Evolutionary conservation across 2,113 vertebrate genomes (phyloP), one percentile per base, ranked within the genome.

Genomic region (Illadopsis cleaveri): DNA sequence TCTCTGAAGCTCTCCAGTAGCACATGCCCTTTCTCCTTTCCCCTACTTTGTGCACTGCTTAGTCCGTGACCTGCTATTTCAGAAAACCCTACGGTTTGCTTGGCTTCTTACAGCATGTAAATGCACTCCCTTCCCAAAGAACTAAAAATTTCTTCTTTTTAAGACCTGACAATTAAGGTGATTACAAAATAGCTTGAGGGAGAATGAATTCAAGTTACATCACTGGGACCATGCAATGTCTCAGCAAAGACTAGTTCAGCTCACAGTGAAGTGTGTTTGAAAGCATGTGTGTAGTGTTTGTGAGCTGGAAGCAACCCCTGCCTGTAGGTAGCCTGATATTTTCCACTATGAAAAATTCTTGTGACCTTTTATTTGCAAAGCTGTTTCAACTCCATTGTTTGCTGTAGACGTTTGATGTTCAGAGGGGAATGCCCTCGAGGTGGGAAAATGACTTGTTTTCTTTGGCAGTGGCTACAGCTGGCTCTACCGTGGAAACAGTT

Each of bases 361-460:
- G 69, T 95, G 93, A 95, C 82, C 86, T 96, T 95, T 82, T 96
- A 72, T 96, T 94, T 97, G 80, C 90, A 92, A 92, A 96, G 72
- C 86, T 93, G 60, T 95, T 95, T 88, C 85, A 93, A 86, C 70
- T 94, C 93, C 58, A 95, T 95, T 96, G 93, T 96, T 97, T 97
- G 93, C 94, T 83, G 9, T 78, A 84, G 88, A 94, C 82, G 57
- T 95, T 90, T 96, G 90, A 93, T 97, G 90, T 97, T 96, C 86
- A 78, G 94, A 94, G 96, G 90, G 94, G 93, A 97, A 97, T 97
- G 92, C 92, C 94, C 96, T 96, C 72, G 87, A 96, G 96, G 96
- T 96, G 94, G 92, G 89, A 95, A 96, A 96, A 92, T 93, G 65
- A 53, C 82, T 89, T 97, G 96, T 96, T 96, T 95, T 95, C 76